Percentiles rank a stretch among this genome's conserved stretches.
Evolutionary conservation across 2,888 invertebrate genomes (phyloP).

Genomic region (Gymnosoma rotundatum): DNA sequence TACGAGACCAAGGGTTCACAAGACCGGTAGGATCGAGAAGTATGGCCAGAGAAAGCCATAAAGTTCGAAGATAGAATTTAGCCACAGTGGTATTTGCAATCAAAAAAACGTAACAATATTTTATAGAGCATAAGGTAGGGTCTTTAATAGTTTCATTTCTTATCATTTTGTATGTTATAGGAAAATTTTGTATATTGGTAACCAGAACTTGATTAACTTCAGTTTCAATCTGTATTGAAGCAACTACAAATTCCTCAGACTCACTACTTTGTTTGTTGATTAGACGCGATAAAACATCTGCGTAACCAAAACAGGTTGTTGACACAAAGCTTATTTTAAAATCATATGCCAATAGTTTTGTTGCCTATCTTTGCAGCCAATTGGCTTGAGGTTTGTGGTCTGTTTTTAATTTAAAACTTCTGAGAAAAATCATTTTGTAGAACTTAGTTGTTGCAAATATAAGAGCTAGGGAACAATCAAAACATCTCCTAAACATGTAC

Average conservation of each 20-base stretch:
- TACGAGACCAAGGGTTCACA: no score
- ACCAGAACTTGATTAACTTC: constrained; percentile 14
- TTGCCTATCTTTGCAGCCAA: not conserved
- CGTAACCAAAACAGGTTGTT: constrained; percentile 48
- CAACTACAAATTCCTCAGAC: constrained; percentile 45
- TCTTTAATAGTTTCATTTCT: not conserved
- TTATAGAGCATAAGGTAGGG: not conserved
- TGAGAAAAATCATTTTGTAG: constrained; percentile 50
- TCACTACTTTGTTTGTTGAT: constrained; percentile 15
- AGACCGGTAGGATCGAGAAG: no score
- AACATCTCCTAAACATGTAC: constrained; percentile 39
- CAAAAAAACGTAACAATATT: no score
- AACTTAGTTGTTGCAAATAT: constrained; percentile 69
- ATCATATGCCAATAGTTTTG: constrained; percentile 69
- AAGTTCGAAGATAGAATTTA: no score
- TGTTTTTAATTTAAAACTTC: no score
- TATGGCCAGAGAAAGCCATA: no score
- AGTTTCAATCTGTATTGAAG: constrained; percentile 29
- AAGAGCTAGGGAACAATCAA: constrained; percentile 23
- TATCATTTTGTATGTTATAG: constrained; percentile 11
- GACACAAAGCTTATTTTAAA: constrained; percentile 70
- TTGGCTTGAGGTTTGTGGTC: no score
- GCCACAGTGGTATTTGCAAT: no score
- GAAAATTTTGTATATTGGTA: constrained; percentile 1
- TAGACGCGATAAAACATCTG: constrained; percentile 41